A percentile compares a stretch with the other conserved stretches of the same genome.
Conservation (phyloP, 2,113 vertebrate species). For the Axis porcinus region DNA sequence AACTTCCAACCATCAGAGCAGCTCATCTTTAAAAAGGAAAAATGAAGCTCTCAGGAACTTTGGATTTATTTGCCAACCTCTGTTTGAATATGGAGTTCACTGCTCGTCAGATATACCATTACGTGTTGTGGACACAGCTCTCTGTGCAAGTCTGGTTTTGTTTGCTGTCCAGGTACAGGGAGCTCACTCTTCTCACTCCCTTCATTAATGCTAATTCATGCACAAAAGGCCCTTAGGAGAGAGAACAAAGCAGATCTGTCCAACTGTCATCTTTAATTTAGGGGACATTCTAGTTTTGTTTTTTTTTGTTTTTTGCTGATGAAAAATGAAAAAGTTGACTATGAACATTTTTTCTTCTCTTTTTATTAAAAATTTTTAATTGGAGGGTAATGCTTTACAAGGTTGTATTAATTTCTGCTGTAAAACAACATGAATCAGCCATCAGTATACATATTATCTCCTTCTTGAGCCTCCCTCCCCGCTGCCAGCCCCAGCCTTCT, state of each 20-base stretch:
- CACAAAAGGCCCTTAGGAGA: not conserved
- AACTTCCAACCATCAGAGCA: conserved; percentile 3
- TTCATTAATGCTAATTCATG: not conserved
- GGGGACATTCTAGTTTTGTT: not conserved
- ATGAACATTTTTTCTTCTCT: not conserved
- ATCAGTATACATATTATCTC: too few species aligned
- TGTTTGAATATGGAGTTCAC: conserved; percentile 8
- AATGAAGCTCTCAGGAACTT: not conserved
- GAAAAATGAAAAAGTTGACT: conserved; percentile 5
- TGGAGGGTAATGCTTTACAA: not conserved
- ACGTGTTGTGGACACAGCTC: not conserved
- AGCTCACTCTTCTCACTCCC: not conserved
- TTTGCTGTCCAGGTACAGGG: not conserved
- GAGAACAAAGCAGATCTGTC: not conserved
- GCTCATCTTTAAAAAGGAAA: conserved; percentile 51
- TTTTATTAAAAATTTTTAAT: not conserved
- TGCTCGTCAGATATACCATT: conserved; percentile 23
- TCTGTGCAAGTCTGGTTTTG: not conserved
- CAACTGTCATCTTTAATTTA: not conserved
- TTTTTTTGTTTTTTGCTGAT: not conserved
- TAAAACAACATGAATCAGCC: not conserved
- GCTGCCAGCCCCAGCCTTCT: not conserved
- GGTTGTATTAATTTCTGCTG: not conserved
- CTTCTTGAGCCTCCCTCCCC: not conserved
- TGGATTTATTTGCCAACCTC: conserved; percentile 14